Evolutionary conservation across 2,113 vertebrate species (phyloP), one percentile per base, ranked within the genome.

Genomic region (Saimiri boliviensis): DNA sequence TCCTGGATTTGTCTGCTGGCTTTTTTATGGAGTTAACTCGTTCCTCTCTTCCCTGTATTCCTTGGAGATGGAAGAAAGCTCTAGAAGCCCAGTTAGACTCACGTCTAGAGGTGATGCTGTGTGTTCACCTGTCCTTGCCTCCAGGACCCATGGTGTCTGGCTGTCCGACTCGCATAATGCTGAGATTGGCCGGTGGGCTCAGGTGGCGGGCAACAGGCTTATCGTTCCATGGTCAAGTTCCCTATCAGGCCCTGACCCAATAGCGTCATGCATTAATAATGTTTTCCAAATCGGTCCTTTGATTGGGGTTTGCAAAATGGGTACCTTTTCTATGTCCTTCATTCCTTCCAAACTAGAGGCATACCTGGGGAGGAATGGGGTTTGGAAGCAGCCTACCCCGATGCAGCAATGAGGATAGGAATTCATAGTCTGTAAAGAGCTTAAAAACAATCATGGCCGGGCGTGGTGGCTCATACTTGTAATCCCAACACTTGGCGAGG

Each of bases 61-160:
- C 73, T 54, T 32, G 49, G 0, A 23, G 8, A 4, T 1, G 17
- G 60, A 14, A n/a, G n/a, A 27, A 37, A 1, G 6, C n/a, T 84
- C 86, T 21, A 4, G 30, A 23, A 68, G 60, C 60, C 54, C 1
- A 7, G 20, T 30, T 4, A 5, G 14, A 10, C 19, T 54, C 23
- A 2, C 1, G 14, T 35, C 66, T 11, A 5, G 0, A 2, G 54
- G 40, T 49, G 71, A 60, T 16, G 35, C 52, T 30, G 1, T 12
- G 3, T 23, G 58, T 40, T 23, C 27, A 0, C 19, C 5, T 1
- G 25, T 8, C 37, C 1, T 19, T 4, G 3, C 20, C 40, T 35
- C 47, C 42, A 37, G 40, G 37, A 19, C 40, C 90, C 12, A 0
- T 2, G 0, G 71, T 25, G 30, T 45, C 60, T 21, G 3, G 2